Percentiles rank a stretch among this genome's conserved stretches.
phyloP scores from a whole-genome alignment of 2,797 vertebrate species.

The Hemibagrus guttatus region DNA sequence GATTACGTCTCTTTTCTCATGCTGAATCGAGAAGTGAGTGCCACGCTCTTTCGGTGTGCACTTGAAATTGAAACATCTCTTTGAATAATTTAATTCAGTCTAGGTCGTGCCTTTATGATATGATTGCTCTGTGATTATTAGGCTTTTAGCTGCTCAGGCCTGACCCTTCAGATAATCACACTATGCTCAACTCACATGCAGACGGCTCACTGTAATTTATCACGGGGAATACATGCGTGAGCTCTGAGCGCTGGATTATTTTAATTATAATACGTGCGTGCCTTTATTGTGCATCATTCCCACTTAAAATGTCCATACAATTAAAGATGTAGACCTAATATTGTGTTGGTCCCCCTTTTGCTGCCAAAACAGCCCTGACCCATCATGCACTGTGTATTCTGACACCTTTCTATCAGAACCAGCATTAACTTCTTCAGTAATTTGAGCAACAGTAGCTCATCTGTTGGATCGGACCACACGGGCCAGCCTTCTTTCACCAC shows the following conservation, averaged over 20 bases:
- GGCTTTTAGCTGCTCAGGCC: background rate
- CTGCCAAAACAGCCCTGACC: no score
- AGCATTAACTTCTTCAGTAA: no score
- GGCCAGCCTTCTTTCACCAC: no score
- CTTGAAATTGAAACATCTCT: slow-evolving; percentile 40
- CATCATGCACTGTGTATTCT: no score
- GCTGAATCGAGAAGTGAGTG: background rate
- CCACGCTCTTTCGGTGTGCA: slow-evolving; percentile 15
- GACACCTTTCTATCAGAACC: no score
- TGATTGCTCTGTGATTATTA: slow-evolving; percentile 32
- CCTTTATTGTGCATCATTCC: background rate
- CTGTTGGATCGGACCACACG: no score
- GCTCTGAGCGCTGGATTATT: background rate
- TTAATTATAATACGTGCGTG: background rate
- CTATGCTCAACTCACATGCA: background rate
- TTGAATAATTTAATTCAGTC: slow-evolving; percentile 38
- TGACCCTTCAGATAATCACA: background rate
- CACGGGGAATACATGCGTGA: background rate
- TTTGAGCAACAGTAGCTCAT: no score
- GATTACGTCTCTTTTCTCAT: background rate
- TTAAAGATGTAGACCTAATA: background rate
- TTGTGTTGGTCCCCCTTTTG: no score
- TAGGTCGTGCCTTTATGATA: slow-evolving; percentile 25
- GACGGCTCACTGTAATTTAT: background rate
- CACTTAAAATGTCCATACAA: background rate